phyloP scores from a whole-genome alignment of 2,888 invertebrate species.

The Pachydiplax longipennis region DNA sequence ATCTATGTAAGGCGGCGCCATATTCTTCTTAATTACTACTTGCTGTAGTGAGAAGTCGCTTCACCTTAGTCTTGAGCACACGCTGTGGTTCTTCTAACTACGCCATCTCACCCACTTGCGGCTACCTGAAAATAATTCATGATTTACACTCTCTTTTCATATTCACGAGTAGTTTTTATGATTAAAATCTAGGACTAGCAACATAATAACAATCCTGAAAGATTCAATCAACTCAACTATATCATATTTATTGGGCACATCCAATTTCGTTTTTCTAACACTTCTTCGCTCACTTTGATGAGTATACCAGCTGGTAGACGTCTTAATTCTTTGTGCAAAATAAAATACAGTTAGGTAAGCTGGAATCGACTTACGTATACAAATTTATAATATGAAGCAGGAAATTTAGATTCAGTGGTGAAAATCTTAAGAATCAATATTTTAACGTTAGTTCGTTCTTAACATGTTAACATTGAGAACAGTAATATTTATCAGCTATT shows the following conservation, averaged over 20 bases:
- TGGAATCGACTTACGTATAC: too few species aligned
- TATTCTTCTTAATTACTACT: neutral
- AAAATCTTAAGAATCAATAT: too few species aligned
- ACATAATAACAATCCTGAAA: neutral
- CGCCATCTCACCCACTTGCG: neutral
- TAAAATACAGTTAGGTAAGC: too few species aligned
- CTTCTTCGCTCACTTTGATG: too few species aligned
- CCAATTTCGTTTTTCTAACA: neutral
- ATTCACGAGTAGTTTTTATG: neutral
- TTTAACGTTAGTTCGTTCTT: too few species aligned
- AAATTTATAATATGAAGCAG: too few species aligned
- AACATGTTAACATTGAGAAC: too few species aligned
- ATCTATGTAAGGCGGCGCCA: slow-evolving; percentile 1
- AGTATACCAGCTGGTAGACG: too few species aligned
- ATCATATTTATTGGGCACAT: neutral
- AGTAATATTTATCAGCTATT: too few species aligned
- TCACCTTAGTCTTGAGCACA: neutral
- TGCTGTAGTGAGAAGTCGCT: neutral
- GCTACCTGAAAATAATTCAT: neutral
- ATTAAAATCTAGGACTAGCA: neutral
- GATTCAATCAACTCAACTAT: neutral
- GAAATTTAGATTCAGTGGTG: too few species aligned
- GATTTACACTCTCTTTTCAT: neutral
- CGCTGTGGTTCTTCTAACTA: neutral
- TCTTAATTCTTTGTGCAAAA: too few species aligned